Evolutionary conservation across 2,113 vertebrate species (phyloP), one percentile per base, ranked within the genome.

Genomic region (Nibea coibor): DNA sequence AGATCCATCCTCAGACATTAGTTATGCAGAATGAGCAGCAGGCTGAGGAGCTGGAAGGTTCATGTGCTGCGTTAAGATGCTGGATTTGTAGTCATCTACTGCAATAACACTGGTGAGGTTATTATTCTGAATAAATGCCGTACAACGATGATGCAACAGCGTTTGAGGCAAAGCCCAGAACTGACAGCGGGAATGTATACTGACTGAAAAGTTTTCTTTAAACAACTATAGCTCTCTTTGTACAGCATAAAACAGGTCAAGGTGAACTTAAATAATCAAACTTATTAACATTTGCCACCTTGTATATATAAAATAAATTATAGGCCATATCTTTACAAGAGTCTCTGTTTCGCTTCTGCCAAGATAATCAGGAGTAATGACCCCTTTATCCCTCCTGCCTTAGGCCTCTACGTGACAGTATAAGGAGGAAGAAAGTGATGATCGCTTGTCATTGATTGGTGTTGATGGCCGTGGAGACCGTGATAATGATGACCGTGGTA

Each of bases 381-480:
- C 56, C 59, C 42, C 51, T 65, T 77, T 50, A 68, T 80, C 77
- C 71, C 48, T 5, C 35, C 73, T 26, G 71, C 85, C 62, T 85
- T 39, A 63, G 77, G 84, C 70, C 78, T 58, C 26, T 50, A 56
- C 12, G 12, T 81, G 74, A 78, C 5, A 35, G 53, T 42, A 56
- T 57, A 53, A 84, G 75, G 75, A 72, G 48, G n/a, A 71, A 12
- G 68, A 59, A 77, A 63, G 69, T 9, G 78, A 88, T 83, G 77
- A 78, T 82, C 6, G 35, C 67, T 72, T 54, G 57, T 73, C 77
- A 83, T 70, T 78, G 84, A 88, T 77, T 80, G 67, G 51, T 78
- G 58, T 58, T 58, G 75, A 84, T 56, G 68, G 76, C 48, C 20
- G 59, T 58, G 51, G 53, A 66, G 72, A 69, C 54, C 9, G 59